Conservation (phyloP, 2,797 vertebrate genomes). For the Strix occidentalis region DNA sequence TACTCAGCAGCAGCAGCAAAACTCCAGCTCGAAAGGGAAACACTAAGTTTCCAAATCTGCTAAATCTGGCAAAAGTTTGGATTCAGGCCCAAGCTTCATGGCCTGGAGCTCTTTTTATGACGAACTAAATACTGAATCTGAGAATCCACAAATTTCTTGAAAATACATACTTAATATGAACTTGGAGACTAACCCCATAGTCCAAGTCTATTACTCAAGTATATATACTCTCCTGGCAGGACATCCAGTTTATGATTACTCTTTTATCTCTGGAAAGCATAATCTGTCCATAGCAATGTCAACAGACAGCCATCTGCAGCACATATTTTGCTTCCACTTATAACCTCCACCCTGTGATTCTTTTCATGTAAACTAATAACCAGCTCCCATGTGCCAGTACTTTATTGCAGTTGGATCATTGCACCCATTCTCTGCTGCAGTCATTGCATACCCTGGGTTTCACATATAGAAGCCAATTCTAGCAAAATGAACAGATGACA, state of each 20-base stretch:
- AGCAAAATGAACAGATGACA: not conserved
- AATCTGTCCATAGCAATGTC: slow-evolving; percentile 48
- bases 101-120: not conserved
- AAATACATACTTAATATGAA: slow-evolving; percentile 35
- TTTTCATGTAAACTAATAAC: not conserved
- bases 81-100: not conserved
- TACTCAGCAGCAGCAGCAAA: not conserved
- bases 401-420: not conserved
- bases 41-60: not conserved
- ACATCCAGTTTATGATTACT: slow-evolving; percentile 35
- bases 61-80: not conserved
- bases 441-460: not conserved
- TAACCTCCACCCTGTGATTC: slow-evolving; percentile 27
- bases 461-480: not conserved
- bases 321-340: slow-evolving; percentile 50
- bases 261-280: slow-evolving; percentile 57
- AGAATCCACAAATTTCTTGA: slow-evolving; percentile 27
- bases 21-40: not conserved
- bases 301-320: slow-evolving; percentile 42
- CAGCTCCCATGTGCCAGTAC: not conserved
- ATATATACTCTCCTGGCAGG: slow-evolving; percentile 33
- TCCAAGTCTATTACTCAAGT: slow-evolving; percentile 23
- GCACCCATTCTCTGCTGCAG: not conserved
- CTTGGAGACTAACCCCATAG: slow-evolving; percentile 11
- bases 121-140: not conserved